phyloP scores from a whole-genome alignment of 2,113 vertebrate species.

The human (Homo sapiens) region GRCh38 chr3:135224501-135225000 shows the following conservation, averaged over 20 bases:
- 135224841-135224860: not conserved
- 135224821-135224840: constrained; percentile 11
- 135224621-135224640: not conserved
- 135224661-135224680: not conserved
- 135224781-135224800: not conserved
- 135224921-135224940: not conserved
- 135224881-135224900: constrained; percentile 19
- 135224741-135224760: not conserved
- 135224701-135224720: not conserved
- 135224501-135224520: not conserved
- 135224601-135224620: not conserved
- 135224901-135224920: constrained; percentile 20
- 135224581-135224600: not conserved
- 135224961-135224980: not conserved
- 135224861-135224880: constrained; percentile 37
- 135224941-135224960: constrained; percentile 17
- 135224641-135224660: not conserved
- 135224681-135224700: not conserved
- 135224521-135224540: not conserved
- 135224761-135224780: not conserved
- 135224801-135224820: not conserved
- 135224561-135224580: not conserved
- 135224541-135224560: not conserved
- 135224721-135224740: not conserved
- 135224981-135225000: not conserved